Evolutionary conservation across 1,140 invertebrate species (phyloP), one percentile per base, ranked within the genome.

Genomic region (Pogonognathellus flavescens): DNA sequence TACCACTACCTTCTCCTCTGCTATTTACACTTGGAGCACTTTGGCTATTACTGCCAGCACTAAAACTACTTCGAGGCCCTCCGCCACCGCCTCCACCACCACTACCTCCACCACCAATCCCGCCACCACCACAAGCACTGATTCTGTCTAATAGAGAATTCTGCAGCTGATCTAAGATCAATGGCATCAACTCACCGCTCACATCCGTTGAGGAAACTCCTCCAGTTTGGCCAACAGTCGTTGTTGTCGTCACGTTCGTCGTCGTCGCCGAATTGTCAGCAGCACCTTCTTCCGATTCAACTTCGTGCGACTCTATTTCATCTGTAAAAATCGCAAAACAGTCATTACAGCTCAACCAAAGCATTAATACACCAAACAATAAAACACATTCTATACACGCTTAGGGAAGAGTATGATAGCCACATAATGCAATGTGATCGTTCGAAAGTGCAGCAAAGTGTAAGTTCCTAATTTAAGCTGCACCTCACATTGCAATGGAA

Each of bases 111-210:
- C 91, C 82, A 82, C 83, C 82, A 83, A n/a, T n/a, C n/a, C 81
- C 84, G 66, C 80, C 83, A 86, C 31, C 31, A 60, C 18, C 52
- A 82, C 80, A 80, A 85, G 76, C 82, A 85, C 59, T 55, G 52
- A 85, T 11, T 72, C 31, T 86, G 31, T 88, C 88, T 81, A 3
- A 3, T 41, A 89, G 86, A 60, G 89, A 89, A 80, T 86, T 88
- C 82, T 89, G 88, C 84, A 92, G 90, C 80, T 92, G 91, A 91
- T 93, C 92, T 89, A 94, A 92, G 88, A 94, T 92, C 89, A 93
- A 92, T 86, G 94, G 92, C 86, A 93, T 90, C 88, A 92, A 93
- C 92, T 92, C 92, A 93, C 92, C 92, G 49, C 87, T 88, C 76
- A 87, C 88, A 87, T 88, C 89, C 53, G 87, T 82, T 53, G 85